Percentiles rank a stretch among this genome's conserved stretches.
Conservation (phyloP, 2,888 invertebrate species). For the Phalera bucephala region DNA sequence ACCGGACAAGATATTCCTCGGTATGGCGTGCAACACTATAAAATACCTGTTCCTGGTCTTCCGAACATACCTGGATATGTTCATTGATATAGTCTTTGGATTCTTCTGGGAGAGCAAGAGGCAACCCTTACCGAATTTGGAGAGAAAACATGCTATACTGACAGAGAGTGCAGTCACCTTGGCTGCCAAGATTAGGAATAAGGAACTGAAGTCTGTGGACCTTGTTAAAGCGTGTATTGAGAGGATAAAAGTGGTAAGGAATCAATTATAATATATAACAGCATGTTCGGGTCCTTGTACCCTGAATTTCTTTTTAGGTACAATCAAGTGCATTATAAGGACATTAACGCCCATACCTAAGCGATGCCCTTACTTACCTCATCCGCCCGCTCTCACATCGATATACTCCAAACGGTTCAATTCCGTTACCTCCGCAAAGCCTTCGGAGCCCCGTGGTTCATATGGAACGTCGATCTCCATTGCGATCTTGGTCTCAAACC, state of each 20-base stretch:
- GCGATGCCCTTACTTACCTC: too few relatives aligned
- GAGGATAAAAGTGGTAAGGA: conserved; percentile 86
- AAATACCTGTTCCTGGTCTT: conserved; percentile 55
- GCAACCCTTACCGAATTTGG: conserved; percentile 57
- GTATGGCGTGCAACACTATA: conserved; percentile 55
- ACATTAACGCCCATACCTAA: too few relatives aligned
- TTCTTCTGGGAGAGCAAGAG: conserved; percentile 57
- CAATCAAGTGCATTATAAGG: not conserved
- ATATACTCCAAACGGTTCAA: too few relatives aligned
- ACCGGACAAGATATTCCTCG: conserved; percentile 58
- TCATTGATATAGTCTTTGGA: conserved; percentile 60
- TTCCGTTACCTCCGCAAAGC: too few relatives aligned
- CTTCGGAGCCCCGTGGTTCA: too few relatives aligned
- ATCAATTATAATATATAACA: too few relatives aligned
- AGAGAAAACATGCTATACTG: conserved; percentile 55
- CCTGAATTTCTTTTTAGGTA: conserved; percentile 2
- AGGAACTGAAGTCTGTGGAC: conserved; percentile 85
- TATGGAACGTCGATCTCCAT: too few relatives aligned
- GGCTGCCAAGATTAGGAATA: conserved; percentile 85
- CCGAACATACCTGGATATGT: conserved; percentile 55
- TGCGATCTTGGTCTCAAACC: too few relatives aligned
- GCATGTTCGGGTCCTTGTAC: too few relatives aligned
- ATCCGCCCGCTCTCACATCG: too few relatives aligned
- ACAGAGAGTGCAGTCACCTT: conserved; percentile 86
- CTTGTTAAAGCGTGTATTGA: conserved; percentile 89